phyloP scores from a whole-genome alignment of 2,888 invertebrate species.

The Drosophila multiciliata region DNA sequence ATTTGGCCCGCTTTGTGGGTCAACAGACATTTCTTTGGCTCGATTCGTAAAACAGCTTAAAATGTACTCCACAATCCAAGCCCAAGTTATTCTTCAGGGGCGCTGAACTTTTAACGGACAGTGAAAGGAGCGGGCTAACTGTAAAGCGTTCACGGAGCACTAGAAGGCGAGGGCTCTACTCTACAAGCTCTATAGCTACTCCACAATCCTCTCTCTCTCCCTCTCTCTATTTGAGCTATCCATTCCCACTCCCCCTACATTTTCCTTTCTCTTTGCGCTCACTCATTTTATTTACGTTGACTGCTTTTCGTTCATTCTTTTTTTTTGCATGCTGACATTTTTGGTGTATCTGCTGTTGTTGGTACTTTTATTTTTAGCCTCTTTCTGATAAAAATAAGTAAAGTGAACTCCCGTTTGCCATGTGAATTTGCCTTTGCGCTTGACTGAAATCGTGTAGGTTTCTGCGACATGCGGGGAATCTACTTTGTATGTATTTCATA shows the following conservation, averaged over 20 bases:
- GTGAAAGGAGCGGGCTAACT: constrained; percentile 1
- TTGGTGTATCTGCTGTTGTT: constrained; percentile 11
- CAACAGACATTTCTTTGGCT: constrained; percentile 37
- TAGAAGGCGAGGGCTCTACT: constrained; percentile 41
- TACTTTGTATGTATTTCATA: constrained; percentile 8
- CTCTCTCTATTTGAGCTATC: constrained; percentile 2
- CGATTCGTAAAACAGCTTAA: constrained; percentile 30
- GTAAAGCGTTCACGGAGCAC: constrained; percentile 47
- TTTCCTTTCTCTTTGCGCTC: constrained; percentile 16
- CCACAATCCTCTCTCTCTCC: constrained; percentile 5
- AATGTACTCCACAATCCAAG: constrained; percentile 19
- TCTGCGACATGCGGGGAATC: constrained; percentile 10
- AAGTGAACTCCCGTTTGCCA: constrained; percentile 28
- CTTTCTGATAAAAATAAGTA: constrained; percentile 45
- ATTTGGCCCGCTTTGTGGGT: constrained; percentile 51
- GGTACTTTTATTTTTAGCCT: constrained; percentile 45
- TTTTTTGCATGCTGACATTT: constrained; percentile 39
- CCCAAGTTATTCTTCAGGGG: constrained; percentile 11
- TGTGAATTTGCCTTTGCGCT: constrained; percentile 24
- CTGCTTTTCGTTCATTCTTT: constrained; percentile 46
- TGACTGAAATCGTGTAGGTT: constrained; percentile 16
- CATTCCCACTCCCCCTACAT: constrained; percentile 6
- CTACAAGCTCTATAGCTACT: constrained; percentile 10
- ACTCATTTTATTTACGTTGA: constrained; percentile 33
- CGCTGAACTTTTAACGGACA: constrained; percentile 31